Conservation (phyloP, 1,140 invertebrate species). For the Sitobion miscanthi region DNA sequence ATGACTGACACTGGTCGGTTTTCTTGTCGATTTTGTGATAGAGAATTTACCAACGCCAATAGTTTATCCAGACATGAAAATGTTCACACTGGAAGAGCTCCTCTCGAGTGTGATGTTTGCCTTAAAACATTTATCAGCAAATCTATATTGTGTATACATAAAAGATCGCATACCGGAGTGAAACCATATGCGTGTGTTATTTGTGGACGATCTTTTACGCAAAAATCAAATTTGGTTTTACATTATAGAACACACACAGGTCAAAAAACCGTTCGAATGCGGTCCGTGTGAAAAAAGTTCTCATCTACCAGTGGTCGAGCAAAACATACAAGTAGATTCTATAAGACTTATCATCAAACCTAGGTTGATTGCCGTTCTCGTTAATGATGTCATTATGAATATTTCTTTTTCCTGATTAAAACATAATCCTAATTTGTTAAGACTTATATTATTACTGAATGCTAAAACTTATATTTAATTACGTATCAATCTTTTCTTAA, state of each 20-base stretch:
- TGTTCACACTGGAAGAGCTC: background rate
- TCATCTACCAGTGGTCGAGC: constrained; percentile 9
- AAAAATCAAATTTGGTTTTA: background rate
- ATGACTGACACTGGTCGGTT: background rate
- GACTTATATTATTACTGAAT: background rate
- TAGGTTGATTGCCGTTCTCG: background rate
- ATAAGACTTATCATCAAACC: background rate
- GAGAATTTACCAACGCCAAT: background rate
- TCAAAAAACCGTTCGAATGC: background rate
- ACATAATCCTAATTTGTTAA: background rate
- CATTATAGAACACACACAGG: constrained; percentile 22
- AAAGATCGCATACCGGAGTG: background rate
- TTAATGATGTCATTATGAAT: background rate
- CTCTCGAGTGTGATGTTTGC: background rate
- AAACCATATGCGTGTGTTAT: background rate
- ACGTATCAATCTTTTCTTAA: too few relatives aligned
- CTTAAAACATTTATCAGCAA: background rate
- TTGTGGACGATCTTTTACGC: background rate
- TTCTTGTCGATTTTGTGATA: background rate
- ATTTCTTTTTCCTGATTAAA: background rate
- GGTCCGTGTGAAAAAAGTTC: background rate
- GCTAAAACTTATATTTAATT: too few relatives aligned
- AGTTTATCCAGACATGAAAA: background rate
- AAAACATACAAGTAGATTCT: background rate
- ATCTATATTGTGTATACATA: background rate